Percentiles rank a stretch among this genome's conserved stretches.
Evolutionary conservation across 1,140 invertebrate genomes (phyloP).

Genomic region (Stegodyphus mimosarum): DNA sequence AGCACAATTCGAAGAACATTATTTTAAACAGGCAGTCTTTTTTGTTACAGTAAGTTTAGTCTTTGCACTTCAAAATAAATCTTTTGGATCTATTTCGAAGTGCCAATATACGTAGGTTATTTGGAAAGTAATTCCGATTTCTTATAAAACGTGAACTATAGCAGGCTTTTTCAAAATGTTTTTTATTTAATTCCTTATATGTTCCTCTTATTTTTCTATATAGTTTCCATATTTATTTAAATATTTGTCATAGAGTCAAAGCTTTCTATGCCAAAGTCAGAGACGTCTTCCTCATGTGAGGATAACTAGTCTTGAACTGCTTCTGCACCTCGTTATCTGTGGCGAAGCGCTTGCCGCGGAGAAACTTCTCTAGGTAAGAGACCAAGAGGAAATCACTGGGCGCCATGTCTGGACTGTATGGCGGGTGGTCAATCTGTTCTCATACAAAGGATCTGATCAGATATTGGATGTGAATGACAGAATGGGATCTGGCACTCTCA

Average conservation of each 20-base stretch:
- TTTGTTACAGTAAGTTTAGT: not conserved
- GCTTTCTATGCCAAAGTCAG: not conserved
- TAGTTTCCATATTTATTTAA: not conserved
- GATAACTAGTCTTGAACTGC: not conserved
- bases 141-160: conserved; percentile 2
- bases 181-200: conserved; percentile 11
- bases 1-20: too few species aligned
- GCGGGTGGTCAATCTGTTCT: conserved; percentile 5
- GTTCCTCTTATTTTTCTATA: not conserved
- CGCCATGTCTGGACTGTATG: not conserved
- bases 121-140: not conserved
- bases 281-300: not conserved
- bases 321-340: not conserved
- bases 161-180: not conserved
- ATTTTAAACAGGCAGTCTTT: too few species aligned
- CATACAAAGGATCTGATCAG: conserved; percentile 9
- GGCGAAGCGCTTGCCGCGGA: not conserved
- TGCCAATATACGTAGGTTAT: not conserved
- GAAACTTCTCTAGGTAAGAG: not conserved
- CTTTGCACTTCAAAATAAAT: not conserved
- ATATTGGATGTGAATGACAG: not conserved
- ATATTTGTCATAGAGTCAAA: too few species aligned
- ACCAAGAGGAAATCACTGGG: not conserved
- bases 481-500: not conserved
- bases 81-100: not conserved